Conservation (phyloP, 1,140 invertebrate genomes). For the Caenorhabditis brenneri region DNA sequence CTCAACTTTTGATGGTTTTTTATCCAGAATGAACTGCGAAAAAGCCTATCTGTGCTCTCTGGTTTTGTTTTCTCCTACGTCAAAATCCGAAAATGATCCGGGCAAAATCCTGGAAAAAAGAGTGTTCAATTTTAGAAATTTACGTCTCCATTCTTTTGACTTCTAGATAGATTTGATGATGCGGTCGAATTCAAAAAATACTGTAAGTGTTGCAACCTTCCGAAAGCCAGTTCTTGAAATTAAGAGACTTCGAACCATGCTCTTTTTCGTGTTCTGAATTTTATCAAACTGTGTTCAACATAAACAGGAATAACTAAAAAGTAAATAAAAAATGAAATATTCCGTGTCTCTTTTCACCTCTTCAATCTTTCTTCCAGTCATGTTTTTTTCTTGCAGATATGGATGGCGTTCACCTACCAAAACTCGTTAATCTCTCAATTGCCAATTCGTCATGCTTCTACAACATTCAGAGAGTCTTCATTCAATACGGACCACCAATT, state of each 20-base stretch:
- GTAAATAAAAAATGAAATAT: too few relatives aligned
- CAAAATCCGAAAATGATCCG: not conserved
- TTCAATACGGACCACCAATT: constrained; percentile 18
- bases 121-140: too few relatives aligned
- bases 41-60: too few relatives aligned
- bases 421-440: constrained; percentile 36
- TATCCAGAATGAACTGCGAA: too few relatives aligned
- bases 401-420: constrained; percentile 49
- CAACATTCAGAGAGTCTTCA: not conserved
- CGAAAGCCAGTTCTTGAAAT: too few relatives aligned
- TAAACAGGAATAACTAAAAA: too few relatives aligned
- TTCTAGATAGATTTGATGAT: not conserved
- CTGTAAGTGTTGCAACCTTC: too few relatives aligned
- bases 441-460: constrained; percentile 1
- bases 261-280: too few relatives aligned
- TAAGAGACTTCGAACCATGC: too few relatives aligned
- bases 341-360: not conserved
- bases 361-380: too few relatives aligned
- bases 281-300: too few relatives aligned
- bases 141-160: not conserved
- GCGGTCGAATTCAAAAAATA: not conserved
- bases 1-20: too few relatives aligned
- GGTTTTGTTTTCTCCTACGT: not conserved
- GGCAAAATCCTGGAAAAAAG: not conserved
- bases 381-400: constrained; percentile 27